phyloP scores from a whole-genome alignment of 1,140 invertebrate species.

The Drosophila mauritiana region DNA sequence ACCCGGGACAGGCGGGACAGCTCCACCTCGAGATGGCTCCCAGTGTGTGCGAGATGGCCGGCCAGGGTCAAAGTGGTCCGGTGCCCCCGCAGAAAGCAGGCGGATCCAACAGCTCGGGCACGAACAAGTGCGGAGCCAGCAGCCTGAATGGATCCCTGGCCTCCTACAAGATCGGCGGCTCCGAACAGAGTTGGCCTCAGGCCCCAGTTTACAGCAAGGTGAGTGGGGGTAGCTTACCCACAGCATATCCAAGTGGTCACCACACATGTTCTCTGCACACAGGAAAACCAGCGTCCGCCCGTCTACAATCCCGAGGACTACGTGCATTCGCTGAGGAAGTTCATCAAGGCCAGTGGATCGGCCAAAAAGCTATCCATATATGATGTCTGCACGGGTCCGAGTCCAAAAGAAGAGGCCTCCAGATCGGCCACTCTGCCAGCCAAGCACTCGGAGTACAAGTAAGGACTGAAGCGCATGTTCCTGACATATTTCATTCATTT shows the following conservation, averaged over 20 bases:
- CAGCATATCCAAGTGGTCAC: background rate
- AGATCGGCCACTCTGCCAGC: slow-evolving; percentile 74
- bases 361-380: slow-evolving; percentile 75
- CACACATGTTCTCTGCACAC: background rate
- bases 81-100: slow-evolving; percentile 9
- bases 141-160: slow-evolving; percentile 78
- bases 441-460: slow-evolving; percentile 84
- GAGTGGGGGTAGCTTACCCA: background rate
- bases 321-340: slow-evolving; percentile 90
- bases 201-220: slow-evolving; percentile 73
- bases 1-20: slow-evolving; percentile 24
- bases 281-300: slow-evolving; percentile 93
- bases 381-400: slow-evolving; percentile 57
- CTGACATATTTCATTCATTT: background rate
- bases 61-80: slow-evolving; percentile 22
- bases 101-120: slow-evolving; percentile 46
- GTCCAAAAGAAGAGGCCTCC: slow-evolving; percentile 49
- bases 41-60: slow-evolving; percentile 73
- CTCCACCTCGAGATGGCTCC: slow-evolving; percentile 70
- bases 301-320: slow-evolving; percentile 95
- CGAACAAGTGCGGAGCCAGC: slow-evolving; percentile 72
- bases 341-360: slow-evolving; percentile 86
- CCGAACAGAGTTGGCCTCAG: slow-evolving; percentile 82
- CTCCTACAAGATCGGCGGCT: slow-evolving; percentile 80
- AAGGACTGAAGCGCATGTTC: background rate